phyloP scores from a whole-genome alignment of 2,113 vertebrate genomes.

The Lontra canadensis region DNA sequence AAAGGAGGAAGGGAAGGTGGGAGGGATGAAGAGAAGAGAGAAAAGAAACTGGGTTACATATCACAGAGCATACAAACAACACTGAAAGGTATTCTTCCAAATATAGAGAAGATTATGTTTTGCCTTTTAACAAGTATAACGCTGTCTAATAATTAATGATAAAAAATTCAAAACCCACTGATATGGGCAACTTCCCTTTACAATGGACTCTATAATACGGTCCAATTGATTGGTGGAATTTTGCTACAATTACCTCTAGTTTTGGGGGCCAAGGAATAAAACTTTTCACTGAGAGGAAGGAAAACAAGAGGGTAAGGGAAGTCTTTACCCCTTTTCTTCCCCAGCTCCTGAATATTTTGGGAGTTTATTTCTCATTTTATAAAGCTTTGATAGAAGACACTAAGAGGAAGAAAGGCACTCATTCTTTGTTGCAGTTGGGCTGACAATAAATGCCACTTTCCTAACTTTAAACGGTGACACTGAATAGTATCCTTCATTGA shows the following conservation, averaged over 20 bases:
- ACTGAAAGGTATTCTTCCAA: conserved; percentile 6
- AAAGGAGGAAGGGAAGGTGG: background rate
- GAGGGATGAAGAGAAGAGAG: background rate
- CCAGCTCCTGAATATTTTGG: background rate
- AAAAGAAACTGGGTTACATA: conserved; percentile 11
- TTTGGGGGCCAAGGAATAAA: conserved; percentile 6
- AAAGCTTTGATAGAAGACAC: background rate
- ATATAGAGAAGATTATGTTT: background rate
- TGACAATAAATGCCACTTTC: background rate
- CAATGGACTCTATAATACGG: background rate
- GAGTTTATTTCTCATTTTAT: background rate
- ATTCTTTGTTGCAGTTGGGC: background rate
- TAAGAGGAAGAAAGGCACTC: background rate
- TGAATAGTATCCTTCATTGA: background rate
- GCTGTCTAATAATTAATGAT: background rate
- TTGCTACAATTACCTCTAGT: background rate
- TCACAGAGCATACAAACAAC: conserved; percentile 33
- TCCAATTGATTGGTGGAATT: background rate
- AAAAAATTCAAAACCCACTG: background rate
- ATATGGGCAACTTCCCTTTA: background rate
- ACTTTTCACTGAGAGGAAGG: conserved; percentile 2
- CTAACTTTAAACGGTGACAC: background rate
- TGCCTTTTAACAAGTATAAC: background rate
- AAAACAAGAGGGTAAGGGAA: background rate
- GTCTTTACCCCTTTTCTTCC: background rate